Base-by-base conservation (phyloP, 2,888 invertebrate genomes). In the Nemotelus nigrinus region DNA sequence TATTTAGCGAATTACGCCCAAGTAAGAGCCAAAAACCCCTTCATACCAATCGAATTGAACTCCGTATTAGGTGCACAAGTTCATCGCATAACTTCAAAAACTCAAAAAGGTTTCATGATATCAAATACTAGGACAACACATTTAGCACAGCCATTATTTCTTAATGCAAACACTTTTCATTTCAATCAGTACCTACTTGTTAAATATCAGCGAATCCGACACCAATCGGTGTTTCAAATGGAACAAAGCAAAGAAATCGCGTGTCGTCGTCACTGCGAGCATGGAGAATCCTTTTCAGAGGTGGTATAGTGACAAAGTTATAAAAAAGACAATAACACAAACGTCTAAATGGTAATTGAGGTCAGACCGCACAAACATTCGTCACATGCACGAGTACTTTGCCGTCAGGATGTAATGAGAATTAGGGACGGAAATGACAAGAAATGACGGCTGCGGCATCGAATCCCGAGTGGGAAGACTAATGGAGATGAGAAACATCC, bases 171-270 rank as follows among this genome's bases (percentile, higher is more conserved):
- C 25, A 25, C 25, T 25, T 25, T 25, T 25, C 25, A 25, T 1
- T 25, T 25, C 25, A 25, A 25, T 25, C 25, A 25, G 25, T 25
- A 25, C 25, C 25, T 25, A 58, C 58, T 58, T 25, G 25, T 25
- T 25, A 25, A 25, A 25, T 25, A 25, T 25, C 25, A 25, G 25
- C 25, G 67, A 25, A 25, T 50, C 50, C 63, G 74, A 74, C 74
- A 60, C 48, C 74, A 74, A 60, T 74, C 63, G 63, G 74, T 50
- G 60, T 41, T 74, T 74, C 48, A 74, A 60, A 74, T 60, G 48
- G 60, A 48, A 74, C 74, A 63, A 48, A 74, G 63, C 74, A 60
- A 74, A 63, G 48, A 47, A 74, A 63, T 74, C 74, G 74, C 74
- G 74, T 74, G 74, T 63, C 74, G 63, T 74, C 60, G 48, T 74